Evolutionary conservation across 2,113 vertebrate species (phyloP), one percentile per base, ranked within the genome.

Genomic region (Pollachius pollachius): DNA sequence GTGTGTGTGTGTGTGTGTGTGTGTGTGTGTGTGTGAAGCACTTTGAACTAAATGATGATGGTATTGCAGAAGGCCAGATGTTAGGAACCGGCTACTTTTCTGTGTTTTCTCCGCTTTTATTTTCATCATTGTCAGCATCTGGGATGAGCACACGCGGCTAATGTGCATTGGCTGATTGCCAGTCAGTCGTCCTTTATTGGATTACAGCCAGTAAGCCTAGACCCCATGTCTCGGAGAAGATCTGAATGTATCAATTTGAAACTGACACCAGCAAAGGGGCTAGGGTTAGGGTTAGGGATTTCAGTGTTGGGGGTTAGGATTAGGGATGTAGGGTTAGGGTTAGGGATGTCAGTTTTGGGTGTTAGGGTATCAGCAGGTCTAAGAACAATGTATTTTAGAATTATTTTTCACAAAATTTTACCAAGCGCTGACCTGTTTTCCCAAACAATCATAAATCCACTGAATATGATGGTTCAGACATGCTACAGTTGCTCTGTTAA

Each of bases 111-210:
- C 52, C 30, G 30, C 30, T 34, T 34, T 34, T 34, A 34, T 34
- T 34, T 34, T 54, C 52, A 16, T 54, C 52, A 16, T 13, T 54
- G 52, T 54, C 52, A 15, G 3, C 54, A 57, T 16, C 54, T 57
- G 16, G 13, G 54, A 57, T 13, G 54, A 57, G 16, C n/a, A n/a
- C 54, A 57, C 15, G 16, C 15, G 54, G 54, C 54, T n/a, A 17
- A 30, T 30, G 62, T 56, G 18, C 41, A 13, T 9, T 7, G 37
- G 34, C 73, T 65, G 66, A 68, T 30, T 60, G 73, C 67, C 25
- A 65, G 12, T 48, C 41, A 81, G 76, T 79, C 77, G 72, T 62
- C 3, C 58, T 62, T 68, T 64, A 84, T 85, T 81, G 70, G 77
- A 85, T 82, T 79, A 77, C 69, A 25, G 12, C 62, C 57, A 74